Base-by-base conservation (phyloP, 2,888 invertebrate genomes). In the Drosophila tripunctata region DNA sequence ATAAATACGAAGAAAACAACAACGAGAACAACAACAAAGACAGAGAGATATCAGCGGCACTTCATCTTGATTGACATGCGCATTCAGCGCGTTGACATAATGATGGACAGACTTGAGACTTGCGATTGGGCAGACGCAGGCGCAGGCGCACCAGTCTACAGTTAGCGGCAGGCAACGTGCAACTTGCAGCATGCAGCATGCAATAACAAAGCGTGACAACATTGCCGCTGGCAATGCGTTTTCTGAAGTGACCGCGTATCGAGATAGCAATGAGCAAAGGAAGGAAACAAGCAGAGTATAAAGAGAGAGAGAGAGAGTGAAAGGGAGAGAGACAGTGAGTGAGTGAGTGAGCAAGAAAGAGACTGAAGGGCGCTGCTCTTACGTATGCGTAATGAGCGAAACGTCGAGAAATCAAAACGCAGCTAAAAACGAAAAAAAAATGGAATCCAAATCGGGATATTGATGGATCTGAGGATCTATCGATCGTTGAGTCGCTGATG, bases 51-150 rank as follows among this genome's bases (percentile, higher is more conserved):
- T 89, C 89, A 89, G 89, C 87, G 78, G 88, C 89, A 88, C 87
- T 88, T 87, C 87, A 90, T 89, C 89, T 90, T 91, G 91, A 91
- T 90, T 91, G 91, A 90, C 91, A 89, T 90, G 90, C 91, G 90
- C 90, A 90, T 91, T 91, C 89, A 90, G 75, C 81, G 84, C 84
- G 88, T 83, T 88, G 91, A 91, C 91, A 91, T 91, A 90, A 90
- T 91, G 91, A 91, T 91, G 89, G 91, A 90, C 90, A 90, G 78
- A 87, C 78, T 76, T 66, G 75, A 81, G 54, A 45, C 67, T 58
- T 15, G 62, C 30, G 60, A 62, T 58, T 67, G 75, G 61, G 66
- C 66, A 67, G 66, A 64, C 67, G 64, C 78, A 62, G 44, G 75
- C 63, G 66, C 66, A 67, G 66, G 66, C 67, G 64, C 78, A 62